A percentile compares a stretch with the other conserved stretches of the same genome.
Conservation (phyloP, 2,888 invertebrate species). For the Agrotis ipsilon region DNA sequence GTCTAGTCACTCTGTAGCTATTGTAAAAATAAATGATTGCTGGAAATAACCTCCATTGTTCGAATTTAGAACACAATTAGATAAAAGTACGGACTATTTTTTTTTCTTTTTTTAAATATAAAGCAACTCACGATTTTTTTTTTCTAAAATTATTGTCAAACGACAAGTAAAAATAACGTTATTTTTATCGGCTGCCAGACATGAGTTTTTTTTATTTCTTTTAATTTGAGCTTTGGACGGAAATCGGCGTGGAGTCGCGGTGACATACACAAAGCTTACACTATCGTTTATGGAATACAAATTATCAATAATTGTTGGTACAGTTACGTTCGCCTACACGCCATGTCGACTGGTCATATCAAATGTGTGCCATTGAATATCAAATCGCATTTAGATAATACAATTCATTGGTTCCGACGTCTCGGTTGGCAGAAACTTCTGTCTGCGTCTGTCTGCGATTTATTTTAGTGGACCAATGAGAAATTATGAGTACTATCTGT, state of each 20-base stretch:
- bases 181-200: conserved; percentile 38
- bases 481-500: conserved; percentile 4
- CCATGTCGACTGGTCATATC: conserved; percentile 53
- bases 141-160: conserved; percentile 22
- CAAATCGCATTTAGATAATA: conserved; percentile 56
- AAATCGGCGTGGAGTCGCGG: conserved; percentile 64
- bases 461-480: conserved; percentile 28
- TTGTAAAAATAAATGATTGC: conserved; percentile 21
- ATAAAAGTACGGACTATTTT: conserved; percentile 29
- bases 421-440: conserved; percentile 30
- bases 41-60: conserved; percentile 54
- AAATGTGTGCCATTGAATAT: conserved; percentile 66
- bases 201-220: conserved; percentile 39
- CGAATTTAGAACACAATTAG: conserved; percentile 38
- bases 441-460: conserved; percentile 31
- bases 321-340: conserved; percentile 73
- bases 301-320: conserved; percentile 74
- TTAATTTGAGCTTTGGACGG: conserved; percentile 60
- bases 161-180: conserved; percentile 25
- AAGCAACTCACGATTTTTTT: conserved; percentile 24
- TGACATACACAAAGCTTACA: conserved; percentile 64
- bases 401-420: conserved; percentile 46
- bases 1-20: conserved; percentile 36
- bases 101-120: conserved; percentile 39
- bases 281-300: conserved; percentile 76